Evolutionary conservation across 2,888 invertebrate genomes (phyloP).

Genomic region (Diarsia rubi): DNA sequence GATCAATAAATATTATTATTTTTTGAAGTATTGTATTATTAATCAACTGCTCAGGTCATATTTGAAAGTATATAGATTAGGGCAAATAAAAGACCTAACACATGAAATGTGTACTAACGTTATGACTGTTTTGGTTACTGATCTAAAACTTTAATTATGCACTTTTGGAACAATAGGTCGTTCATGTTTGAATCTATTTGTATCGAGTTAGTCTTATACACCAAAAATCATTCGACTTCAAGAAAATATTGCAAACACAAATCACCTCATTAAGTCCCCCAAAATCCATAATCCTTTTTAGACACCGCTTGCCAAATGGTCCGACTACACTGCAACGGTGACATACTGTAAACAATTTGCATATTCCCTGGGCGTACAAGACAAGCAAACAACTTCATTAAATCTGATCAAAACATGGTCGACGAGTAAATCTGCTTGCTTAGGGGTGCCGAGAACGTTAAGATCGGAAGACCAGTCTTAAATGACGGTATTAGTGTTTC

Average conservation of each 20-base stretch:
- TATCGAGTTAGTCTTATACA: neutral
- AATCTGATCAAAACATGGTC: conserved; percentile 57
- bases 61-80: no score
- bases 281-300: conserved; percentile 37
- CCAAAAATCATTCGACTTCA: neutral
- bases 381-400: conserved; percentile 63
- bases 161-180: neutral
- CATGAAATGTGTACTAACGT: no score
- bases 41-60: no score
- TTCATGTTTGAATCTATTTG: neutral
- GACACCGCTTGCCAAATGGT: conserved; percentile 43
- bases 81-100: no score
- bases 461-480: neutral
- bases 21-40: no score
- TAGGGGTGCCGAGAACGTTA: conserved; percentile 14
- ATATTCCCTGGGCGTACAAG: conserved; percentile 51
- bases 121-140: no score
- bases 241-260: neutral
- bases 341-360: conserved; percentile 61
- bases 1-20: no score
- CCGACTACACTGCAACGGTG: conserved; percentile 43
- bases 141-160: no score
- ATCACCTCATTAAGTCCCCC: neutral
- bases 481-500: neutral
- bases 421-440: conserved; percentile 55